A percentile compares a stretch with the other conserved stretches of the same genome.
Evolutionary conservation across 2,888 invertebrate genomes (phyloP).

Genomic region (Dicyrtomina minuta): DNA sequence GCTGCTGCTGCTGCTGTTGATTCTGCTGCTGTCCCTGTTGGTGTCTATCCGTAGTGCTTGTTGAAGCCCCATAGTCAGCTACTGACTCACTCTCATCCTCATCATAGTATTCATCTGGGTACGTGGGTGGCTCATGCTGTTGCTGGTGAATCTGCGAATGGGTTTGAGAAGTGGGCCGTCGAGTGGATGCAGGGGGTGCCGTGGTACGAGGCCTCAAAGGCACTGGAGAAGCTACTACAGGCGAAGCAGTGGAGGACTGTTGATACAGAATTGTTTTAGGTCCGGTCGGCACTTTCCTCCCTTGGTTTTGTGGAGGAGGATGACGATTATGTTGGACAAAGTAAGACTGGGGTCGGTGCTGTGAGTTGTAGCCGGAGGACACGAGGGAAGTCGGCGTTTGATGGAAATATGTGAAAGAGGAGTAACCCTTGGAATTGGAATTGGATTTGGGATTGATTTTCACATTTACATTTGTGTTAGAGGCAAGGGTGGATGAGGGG

Average conservation of each 20-base stretch:
- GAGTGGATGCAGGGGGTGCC: not conserved
- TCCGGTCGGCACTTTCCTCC: constrained; percentile 46
- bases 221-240: not conserved
- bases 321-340: constrained; percentile 41
- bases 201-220: constrained; percentile 2
- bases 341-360: constrained; percentile 46
- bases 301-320: constrained; percentile 21
- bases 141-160: constrained; percentile 10
- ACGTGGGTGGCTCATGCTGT: constrained; percentile 36
- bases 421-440: constrained; percentile 40
- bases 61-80: constrained; percentile 18
- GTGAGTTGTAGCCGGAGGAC: constrained; percentile 52
- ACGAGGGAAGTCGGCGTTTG: constrained; percentile 51
- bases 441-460: constrained; percentile 27
- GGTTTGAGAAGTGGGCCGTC: constrained; percentile 8
- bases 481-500: constrained; percentile 1
- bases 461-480: constrained; percentile 6
- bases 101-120: constrained; percentile 49
- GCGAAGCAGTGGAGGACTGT: not conserved
- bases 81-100: constrained; percentile 30
- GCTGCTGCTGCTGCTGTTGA: not conserved
- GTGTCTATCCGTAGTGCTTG: constrained; percentile 21
- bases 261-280: constrained; percentile 49
- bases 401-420: constrained; percentile 50
- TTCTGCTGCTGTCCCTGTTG: constrained; percentile 8